Percentiles rank a stretch among this genome's conserved stretches.
Conservation (phyloP, 2,113 vertebrate genomes). For the Burhinus bistriatus region DNA sequence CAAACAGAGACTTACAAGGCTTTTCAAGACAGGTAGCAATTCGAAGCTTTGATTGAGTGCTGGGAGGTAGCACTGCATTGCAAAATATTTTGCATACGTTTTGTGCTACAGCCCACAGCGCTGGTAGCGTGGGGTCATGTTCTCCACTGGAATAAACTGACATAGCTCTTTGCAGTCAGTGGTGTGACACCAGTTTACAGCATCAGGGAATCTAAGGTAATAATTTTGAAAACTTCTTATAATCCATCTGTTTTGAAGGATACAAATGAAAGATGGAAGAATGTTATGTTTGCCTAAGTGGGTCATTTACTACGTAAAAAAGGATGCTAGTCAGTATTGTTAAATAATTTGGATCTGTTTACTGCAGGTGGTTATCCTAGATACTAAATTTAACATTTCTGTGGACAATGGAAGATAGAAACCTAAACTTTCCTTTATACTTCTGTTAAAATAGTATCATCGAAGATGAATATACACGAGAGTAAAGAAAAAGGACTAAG, state of each 20-base stretch:
- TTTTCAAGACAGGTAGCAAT: neutral
- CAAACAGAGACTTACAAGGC: neutral
- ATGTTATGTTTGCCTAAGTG: neutral
- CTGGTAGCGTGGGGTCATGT: accelerated
- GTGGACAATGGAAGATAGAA: neutral
- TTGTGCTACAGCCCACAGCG: neutral
- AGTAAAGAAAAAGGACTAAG: neutral
- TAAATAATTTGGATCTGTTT: neutral
- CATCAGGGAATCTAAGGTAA: neutral
- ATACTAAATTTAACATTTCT: neutral
- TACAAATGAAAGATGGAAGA: neutral
- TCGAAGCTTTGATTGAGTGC: neutral
- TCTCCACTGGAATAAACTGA: neutral
- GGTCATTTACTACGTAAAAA: accelerated
- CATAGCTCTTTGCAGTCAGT: neutral
- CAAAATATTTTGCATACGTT: neutral
- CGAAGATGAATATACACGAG: neutral
- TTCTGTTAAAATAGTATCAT: neutral
- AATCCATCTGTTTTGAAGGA: neutral
- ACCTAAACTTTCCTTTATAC: neutral
- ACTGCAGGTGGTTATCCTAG: neutral
- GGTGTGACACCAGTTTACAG: neutral
- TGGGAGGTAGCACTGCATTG: neutral
- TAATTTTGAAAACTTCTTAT: neutral
- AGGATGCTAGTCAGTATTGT: neutral